Conservation (phyloP, 2,113 vertebrate species). For the Calonectris borealis region DNA sequence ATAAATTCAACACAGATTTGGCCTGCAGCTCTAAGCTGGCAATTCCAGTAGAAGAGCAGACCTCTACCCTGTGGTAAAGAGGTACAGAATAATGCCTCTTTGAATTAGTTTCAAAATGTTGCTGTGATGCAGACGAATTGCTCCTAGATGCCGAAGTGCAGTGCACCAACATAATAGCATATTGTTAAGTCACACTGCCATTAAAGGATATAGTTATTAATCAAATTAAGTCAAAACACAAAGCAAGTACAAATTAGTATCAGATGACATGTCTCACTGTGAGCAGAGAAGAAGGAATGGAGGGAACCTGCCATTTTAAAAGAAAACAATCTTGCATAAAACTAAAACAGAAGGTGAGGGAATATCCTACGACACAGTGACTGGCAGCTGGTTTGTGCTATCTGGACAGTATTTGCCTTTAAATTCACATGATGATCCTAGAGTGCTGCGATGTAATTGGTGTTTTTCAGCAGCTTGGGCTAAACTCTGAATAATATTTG, state of each 20-base stretch:
- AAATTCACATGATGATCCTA: not conserved
- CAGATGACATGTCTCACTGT: conserved; percentile 10
- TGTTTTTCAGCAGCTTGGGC: not conserved
- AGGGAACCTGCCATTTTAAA: conserved; percentile 44
- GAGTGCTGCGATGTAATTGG: not conserved
- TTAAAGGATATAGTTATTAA: conserved; percentile 67
- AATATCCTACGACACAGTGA: not conserved
- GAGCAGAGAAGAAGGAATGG: conserved; percentile 17
- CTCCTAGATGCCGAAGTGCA: conserved; percentile 61
- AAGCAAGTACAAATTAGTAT: conserved; percentile 63
- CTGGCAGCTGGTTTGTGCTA: not conserved
- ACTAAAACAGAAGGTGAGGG: conserved; percentile 41
- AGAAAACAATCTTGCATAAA: conserved; percentile 42
- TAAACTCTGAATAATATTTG: not conserved
- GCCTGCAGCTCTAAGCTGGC: conserved; percentile 68
- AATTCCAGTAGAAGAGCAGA: conserved; percentile 66
- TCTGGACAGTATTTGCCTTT: conserved; percentile 17
- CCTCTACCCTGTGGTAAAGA: conserved; percentile 66
- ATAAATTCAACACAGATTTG: conserved; percentile 80
- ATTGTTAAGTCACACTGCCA: conserved; percentile 63
- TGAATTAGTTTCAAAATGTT: conserved; percentile 75
- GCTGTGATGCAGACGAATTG: conserved; percentile 66
- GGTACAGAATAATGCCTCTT: conserved; percentile 74
- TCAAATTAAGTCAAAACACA: conserved; percentile 70
- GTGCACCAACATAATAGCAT: conserved; percentile 60